Evolutionary conservation across 2,797 vertebrate species (phyloP).

Genomic region (Polyboroides typus): DNA sequence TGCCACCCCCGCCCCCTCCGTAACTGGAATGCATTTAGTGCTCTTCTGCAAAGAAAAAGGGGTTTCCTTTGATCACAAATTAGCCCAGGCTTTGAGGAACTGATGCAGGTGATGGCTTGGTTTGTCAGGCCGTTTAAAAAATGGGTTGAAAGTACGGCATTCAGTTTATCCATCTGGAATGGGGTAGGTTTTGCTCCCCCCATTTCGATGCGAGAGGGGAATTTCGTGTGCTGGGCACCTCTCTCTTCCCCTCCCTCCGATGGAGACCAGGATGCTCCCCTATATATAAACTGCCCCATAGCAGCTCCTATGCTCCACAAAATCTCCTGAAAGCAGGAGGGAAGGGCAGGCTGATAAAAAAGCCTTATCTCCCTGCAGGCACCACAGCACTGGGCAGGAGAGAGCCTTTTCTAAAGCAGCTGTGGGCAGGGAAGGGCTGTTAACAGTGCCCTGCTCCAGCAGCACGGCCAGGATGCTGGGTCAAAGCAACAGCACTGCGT

Average conservation of each 20-base stretch:
- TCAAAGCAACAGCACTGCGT: neutral
- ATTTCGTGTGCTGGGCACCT: neutral
- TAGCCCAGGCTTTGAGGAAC: slow-evolving; percentile 31
- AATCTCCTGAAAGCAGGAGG: neutral
- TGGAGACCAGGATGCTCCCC: neutral
- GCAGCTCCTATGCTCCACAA: neutral
- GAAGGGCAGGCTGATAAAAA: neutral
- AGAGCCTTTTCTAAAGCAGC: neutral
- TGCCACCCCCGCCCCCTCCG: neutral
- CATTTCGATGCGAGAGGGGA: neutral
- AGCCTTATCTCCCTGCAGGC: neutral
- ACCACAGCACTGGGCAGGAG: neutral
- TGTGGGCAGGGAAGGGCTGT: neutral
- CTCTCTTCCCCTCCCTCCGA: accelerated
- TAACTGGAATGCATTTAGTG: slow-evolving; percentile 45
- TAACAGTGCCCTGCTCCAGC: neutral
- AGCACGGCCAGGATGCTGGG: neutral
- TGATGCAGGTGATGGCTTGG: slow-evolving; percentile 38
- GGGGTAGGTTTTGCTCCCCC: neutral
- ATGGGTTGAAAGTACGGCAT: slow-evolving; percentile 26
- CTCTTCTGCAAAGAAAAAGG: slow-evolving; percentile 41
- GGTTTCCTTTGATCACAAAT: slow-evolving; percentile 37
- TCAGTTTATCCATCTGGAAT: slow-evolving; percentile 38
- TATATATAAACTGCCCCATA: neutral
- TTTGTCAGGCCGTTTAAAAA: slow-evolving; percentile 26